Conservation (phyloP, 2,888 invertebrate species). For the Terebella lapidaria region DNA sequence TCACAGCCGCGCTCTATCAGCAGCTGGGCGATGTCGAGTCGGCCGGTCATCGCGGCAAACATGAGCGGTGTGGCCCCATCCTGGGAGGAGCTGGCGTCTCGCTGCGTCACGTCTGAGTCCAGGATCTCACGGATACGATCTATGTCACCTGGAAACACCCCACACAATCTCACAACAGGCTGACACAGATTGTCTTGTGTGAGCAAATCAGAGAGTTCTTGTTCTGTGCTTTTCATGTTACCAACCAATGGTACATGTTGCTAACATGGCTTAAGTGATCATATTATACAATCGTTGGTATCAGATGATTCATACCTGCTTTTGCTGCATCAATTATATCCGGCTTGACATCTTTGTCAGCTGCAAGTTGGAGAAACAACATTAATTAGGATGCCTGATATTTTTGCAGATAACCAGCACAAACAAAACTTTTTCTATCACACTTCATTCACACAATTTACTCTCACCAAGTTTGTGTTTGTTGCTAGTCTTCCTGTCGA, state of each 20-base stretch:
- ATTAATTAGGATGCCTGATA: too few species aligned
- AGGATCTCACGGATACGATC: conserved; percentile 41
- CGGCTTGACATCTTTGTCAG: conserved; percentile 42
- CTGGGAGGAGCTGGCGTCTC: conserved; percentile 43
- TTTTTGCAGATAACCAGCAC: too few species aligned
- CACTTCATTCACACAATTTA: not conserved
- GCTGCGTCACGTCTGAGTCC: conserved; percentile 40
- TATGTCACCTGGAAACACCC: conserved; percentile 49
- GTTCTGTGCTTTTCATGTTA: too few species aligned
- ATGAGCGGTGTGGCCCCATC: conserved; percentile 55
- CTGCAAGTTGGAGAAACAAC: conserved; percentile 28
- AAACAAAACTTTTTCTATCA: not conserved
- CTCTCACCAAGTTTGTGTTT: conserved; percentile 40
- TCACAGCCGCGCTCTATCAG: conserved; percentile 51
- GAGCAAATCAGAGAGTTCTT: too few species aligned
- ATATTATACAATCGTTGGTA: too few species aligned
- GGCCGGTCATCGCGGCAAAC: conserved; percentile 53
- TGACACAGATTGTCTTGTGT: too few species aligned
- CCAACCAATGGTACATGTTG: too few species aligned
- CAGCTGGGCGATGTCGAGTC: conserved; percentile 45
- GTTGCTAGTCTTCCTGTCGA: conserved; percentile 50
- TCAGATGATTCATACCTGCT: conserved; percentile 44
- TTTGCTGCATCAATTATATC: conserved; percentile 50
- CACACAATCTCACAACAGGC: too few species aligned
- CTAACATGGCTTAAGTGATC: too few species aligned